Evolutionary conservation across 2,888 invertebrate species (phyloP), one percentile per base, ranked within the genome.

Genomic region (Crepidodera aurea): DNA sequence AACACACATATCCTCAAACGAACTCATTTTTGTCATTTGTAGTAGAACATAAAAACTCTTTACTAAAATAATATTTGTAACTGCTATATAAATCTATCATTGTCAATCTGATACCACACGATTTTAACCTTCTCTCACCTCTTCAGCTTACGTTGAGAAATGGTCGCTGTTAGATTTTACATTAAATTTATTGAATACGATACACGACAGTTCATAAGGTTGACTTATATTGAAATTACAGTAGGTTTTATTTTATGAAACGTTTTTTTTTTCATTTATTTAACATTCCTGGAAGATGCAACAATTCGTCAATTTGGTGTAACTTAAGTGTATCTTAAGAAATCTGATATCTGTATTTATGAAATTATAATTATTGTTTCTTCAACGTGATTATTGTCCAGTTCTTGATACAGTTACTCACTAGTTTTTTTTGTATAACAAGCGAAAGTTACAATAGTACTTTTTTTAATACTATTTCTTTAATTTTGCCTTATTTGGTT

Each of bases 91-190:
- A 48, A 48, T 48, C 48, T 48, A 48, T 48, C 48, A 48, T 27
- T 48, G 48, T 48, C 48, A 48, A 27, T 48, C 48, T 48, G 25
- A 25, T 48, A 16, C 48, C 27, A 27, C 48, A 48, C 48, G 48
- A 48, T 27, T 48, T 48, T 48, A 48, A 48, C 48, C 48, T 48
- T 48, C 27, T 48, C 27, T 48, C 48, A 48, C 48, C 48, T 48
- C 27, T 48, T 48, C 19, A 27, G 48, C 29, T 12, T 27, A 29
- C 27, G 13, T 48, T 48, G 48, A 48, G 48, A 48, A 48, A 48
- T 48, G 48, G 13, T 13, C 48, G 27, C 13, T 48, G 27, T 48
- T 48, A 48, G 27, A 48, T 27, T 48, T 13, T 27, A 48, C 29
- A 48, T 27, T 48, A 29, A 48, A 48, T 48, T 48, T 48, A 48